Base-by-base conservation (phyloP, 1,140 invertebrate species). In the Drosophila quadrilineata region DNA sequence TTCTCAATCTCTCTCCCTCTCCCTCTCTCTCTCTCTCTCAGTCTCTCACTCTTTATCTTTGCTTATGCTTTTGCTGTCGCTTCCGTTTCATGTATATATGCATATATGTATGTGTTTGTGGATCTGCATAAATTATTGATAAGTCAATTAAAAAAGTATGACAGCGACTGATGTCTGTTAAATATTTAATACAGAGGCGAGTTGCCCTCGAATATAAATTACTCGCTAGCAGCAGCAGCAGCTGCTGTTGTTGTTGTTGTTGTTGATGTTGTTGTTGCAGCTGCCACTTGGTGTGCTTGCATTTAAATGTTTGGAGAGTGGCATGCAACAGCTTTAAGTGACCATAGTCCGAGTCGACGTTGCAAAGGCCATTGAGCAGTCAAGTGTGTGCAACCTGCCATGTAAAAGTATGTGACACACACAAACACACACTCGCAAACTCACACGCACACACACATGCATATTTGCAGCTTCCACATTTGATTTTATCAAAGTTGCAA, bases 121-220 rank as follows among this genome's bases (percentile, higher is more conserved):
- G 48, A 31, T 59, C 45, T 53, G 58, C 84, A 87, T 87, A 75
- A 87, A 87, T 87, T 85, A 87, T 85, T 85, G 75, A 85, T 87
- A 84, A 87, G 84, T 87, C 84, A 87, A 87, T 87, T 87, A 87
- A 87, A 87, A 87, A 87, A 79, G 74, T 79, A 87, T 87, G 74
- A 87, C 76, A 79, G 84, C 75, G 64, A 75, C 77, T 77, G 84
- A 75, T 70, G 73, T 58, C 53, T 74, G 68, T 70, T 70, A 76
- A 84, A 65, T 66, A 76, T 80, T 80, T 80, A 67, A 84, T 69
- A 58, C 36, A 10, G 12, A n/a, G 4, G 6, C 6, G 16, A 38
- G 22, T 22, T 35, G 21, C 43, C 26, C 35, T 41, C 10, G 6
- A 63, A 33, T 16, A 28, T 28, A 43, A 22, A 45, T 54, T 16